Evolutionary conservation across 1,140 invertebrate genomes (phyloP), one percentile per base, ranked within the genome.

Genomic region (Drosophila cardini): DNA sequence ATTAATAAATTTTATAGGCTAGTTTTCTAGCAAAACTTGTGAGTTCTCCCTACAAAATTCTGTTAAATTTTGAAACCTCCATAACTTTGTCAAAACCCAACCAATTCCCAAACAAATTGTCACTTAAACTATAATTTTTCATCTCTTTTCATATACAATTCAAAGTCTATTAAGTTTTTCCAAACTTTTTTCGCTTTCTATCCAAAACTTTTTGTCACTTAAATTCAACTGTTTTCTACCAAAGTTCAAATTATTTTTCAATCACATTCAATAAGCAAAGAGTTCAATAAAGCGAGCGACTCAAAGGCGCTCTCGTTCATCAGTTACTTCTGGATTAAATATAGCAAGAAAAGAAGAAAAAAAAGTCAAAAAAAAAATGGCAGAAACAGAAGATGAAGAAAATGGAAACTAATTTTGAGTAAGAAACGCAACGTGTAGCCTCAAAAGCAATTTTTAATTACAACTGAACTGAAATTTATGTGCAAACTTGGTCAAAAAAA

Each of bases 401-500:
- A 42, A 76, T 62, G 77, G 53, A 79, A 87, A 87, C 75, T 87
- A 86, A 82, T 87, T 86, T 79, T 82, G 53, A 76, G 64, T 76
- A 70, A 68, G 83, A 85, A 86, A 81, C 62, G 61, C 56, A 69
- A 46, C 61, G 26, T 18, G 11, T 16, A 67, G 65, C 32, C 78
- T 79, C 72, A 84, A 87, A 83, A 89, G 83, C 84, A 87, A 83
- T 83, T 87, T 87, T 87, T 87, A 87, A 87, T 87, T 89, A 89
- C 83, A 87, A 89, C 72, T 79, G 72, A 76, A 56, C 84, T 69
- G 80, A 87, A 87, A 83, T 87, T 87, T 87, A 87, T 87, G 84
- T 89, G 76, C 72, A 67, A 87, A 72, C 83, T 81, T 75, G 70
- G 46, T 48, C 32, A 60, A 50, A 60, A 62, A 75, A 61, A 53